Evolutionary conservation across 2,113 vertebrate genomes (phyloP), one percentile per base, ranked within the genome.

Genomic region (Brachirus orientalis): DNA sequence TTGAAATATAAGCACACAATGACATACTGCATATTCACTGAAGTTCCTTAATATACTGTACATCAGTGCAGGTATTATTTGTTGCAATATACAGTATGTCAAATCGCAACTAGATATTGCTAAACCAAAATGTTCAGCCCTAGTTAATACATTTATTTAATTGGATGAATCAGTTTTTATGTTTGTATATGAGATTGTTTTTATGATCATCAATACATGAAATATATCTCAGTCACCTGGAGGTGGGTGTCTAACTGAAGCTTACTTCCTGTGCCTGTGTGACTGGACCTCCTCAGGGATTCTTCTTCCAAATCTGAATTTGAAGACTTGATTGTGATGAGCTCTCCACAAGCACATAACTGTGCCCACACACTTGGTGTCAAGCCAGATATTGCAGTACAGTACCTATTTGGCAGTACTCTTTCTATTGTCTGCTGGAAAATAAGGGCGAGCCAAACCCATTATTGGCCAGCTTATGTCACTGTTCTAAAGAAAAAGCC

Each of bases 41-140:
- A 14, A 45, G 14, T 11, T 12, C 20, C 35, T 50, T 63, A 72
- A 75, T 72, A 64, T 46, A 60, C 33, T 72, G 62, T 46, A 60
- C 33, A 22, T 54, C 37, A 16, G 13, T 53, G 55, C 66, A 80
- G 61, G 80, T 70, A 72, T 50, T n/a, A n/a, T n/a, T n/a, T n/a
- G n/a, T n/a, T n/a, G n/a, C n/a, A n/a, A n/a, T n/a, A n/a, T n/a
- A n/a, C n/a, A n/a, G n/a, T n/a, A n/a, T 28, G 28, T 28, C 28
- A 28, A 28, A 28, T 28, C 28, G 28, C 28, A 28, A 28, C 6
- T 4, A 28, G 3, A 28, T 6, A 28, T 28, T 28, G 28, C 6
- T 28, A 4, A 28, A 28, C 28, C 28, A 6, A 28, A 28, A 3
- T 28, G 28, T 28, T 28, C 28, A 6, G 2, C 28, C 28, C 28